A percentile compares a stretch with the other conserved stretches of the same genome.
phyloP scores from a whole-genome alignment of 2,888 invertebrate species.

The Ashinkailepas kermadecensis region DNA sequence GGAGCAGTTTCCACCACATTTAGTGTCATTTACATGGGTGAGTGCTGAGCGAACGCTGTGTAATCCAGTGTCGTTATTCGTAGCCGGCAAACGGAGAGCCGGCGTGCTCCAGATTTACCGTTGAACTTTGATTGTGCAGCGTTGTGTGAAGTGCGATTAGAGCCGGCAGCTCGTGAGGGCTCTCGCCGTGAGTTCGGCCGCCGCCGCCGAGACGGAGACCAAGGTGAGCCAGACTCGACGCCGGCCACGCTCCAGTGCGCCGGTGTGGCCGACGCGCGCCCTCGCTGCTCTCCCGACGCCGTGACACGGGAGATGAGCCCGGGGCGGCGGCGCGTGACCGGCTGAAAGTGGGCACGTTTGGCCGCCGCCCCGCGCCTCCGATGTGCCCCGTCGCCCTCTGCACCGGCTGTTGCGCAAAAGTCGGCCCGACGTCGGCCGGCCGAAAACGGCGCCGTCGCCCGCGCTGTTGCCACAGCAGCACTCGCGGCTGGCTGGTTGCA shows the following conservation, averaged over 20 bases:
- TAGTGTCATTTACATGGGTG: conserved; percentile 23
- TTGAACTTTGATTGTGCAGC: conserved; percentile 21
- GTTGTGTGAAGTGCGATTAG: conserved; percentile 15
- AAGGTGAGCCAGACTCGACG: neutral
- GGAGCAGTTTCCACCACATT: conserved; percentile 22
- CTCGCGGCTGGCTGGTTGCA: too few relatives aligned
- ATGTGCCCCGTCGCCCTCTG: too few relatives aligned
- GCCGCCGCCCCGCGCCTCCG: too few relatives aligned
- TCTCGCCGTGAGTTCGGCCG: too few relatives aligned
- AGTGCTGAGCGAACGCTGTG: conserved; percentile 16
- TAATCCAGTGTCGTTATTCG: conserved; percentile 22
- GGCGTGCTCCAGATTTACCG: conserved; percentile 12
- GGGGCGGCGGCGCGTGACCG: too few relatives aligned
- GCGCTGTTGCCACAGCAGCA: too few relatives aligned
- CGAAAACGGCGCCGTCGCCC: too few relatives aligned
- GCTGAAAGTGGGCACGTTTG: too few relatives aligned
- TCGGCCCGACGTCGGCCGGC: too few relatives aligned
- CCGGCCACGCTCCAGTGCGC: neutral
- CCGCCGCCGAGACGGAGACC: neutral
- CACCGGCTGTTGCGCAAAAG: too few relatives aligned
- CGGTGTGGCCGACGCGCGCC: neutral
- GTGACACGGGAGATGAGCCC: too few relatives aligned
- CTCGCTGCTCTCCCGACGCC: neutral
- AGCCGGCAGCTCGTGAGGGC: neutral
- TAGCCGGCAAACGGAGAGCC: neutral